Conservation (phyloP, 2,797 vertebrate genomes). For the Stomatorhinus walkeri region DNA sequence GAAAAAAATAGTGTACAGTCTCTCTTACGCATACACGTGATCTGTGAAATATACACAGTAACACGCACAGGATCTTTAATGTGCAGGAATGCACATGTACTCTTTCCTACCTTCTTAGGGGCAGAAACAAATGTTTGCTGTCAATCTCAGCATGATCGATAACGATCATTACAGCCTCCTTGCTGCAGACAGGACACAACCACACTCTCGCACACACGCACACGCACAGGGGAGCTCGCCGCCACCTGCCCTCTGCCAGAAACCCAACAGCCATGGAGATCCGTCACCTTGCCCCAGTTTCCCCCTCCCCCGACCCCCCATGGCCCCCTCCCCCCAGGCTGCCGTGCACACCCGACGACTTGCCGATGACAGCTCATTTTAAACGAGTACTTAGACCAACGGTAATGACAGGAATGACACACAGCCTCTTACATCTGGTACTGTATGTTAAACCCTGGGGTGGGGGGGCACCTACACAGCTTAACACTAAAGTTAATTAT, state of each 20-base stretch:
- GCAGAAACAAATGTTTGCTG: constrained; percentile 33
- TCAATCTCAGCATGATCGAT: constrained; percentile 32
- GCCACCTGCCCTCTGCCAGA: constrained; percentile 32
- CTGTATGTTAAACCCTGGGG: not conserved
- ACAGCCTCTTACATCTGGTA: not conserved
- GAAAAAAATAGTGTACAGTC: not conserved
- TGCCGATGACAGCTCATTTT: not conserved
- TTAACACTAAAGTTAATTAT: not conserved
- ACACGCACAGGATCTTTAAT: not conserved
- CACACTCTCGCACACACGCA: not conserved
- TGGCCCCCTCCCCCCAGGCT: not conserved
- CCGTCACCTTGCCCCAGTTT: constrained; percentile 60
- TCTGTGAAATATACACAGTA: not conserved
- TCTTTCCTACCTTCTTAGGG: not conserved
- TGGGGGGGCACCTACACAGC: not conserved
- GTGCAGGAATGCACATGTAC: not conserved
- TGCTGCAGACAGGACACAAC: constrained; percentile 1
- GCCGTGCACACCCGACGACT: not conserved
- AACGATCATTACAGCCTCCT: constrained; percentile 30
- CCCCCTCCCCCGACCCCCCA: constrained; percentile 17
- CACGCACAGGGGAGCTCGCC: not conserved
- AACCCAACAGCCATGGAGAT: constrained; percentile 46
- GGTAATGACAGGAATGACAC: not conserved
- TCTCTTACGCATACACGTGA: not conserved
- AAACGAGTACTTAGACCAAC: not conserved